Conservation (phyloP, 2,113 vertebrate genomes). For the Poeciliopsis occidentalis region DNA sequence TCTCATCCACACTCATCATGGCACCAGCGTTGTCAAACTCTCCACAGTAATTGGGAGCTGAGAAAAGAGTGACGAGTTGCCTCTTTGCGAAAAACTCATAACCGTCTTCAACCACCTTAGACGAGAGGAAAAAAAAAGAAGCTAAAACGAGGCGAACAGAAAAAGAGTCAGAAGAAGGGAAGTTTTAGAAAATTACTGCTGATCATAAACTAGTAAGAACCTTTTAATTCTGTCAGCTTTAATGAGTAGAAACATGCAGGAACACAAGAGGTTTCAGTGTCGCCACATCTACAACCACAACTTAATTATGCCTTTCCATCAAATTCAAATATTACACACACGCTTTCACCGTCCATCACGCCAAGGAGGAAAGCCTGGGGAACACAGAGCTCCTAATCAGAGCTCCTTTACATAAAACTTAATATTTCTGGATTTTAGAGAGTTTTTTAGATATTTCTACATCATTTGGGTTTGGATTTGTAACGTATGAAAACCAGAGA, state of each 20-base stretch:
- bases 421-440: too few species aligned
- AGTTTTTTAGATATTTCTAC: too few species aligned
- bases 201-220: neutral
- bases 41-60: constrained; percentile 85
- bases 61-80: constrained; percentile 83
- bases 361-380: too few species aligned
- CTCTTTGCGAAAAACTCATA: constrained; percentile 85
- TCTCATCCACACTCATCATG: constrained; percentile 86
- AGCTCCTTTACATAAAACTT: too few species aligned
- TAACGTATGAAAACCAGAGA: too few species aligned
- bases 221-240: neutral
- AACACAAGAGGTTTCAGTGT: neutral
- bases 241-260: neutral
- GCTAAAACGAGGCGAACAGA: neutral
- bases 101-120: constrained; percentile 82
- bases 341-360: too few species aligned
- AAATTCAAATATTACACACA: too few species aligned
- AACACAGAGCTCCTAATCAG: too few species aligned
- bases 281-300: neutral
- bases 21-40: constrained; percentile 85
- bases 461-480: too few species aligned
- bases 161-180: neutral
- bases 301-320: neutral
- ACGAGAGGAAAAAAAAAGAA: neutral
- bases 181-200: too few species aligned